phyloP scores from a whole-genome alignment of 2,888 invertebrate genomes.

The Malachius bipustulatus region DNA sequence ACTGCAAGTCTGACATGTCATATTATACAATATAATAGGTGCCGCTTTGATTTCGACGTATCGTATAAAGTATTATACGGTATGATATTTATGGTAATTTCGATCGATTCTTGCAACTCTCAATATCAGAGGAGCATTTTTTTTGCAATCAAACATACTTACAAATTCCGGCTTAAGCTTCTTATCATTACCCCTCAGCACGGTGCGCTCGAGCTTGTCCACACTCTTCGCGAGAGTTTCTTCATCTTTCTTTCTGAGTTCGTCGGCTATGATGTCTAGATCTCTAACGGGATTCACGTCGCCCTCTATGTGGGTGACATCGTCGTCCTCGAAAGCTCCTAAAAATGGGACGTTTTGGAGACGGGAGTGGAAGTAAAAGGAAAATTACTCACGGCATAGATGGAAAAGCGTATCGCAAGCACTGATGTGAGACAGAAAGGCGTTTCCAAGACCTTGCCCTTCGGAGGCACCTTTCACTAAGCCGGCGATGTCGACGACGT shows the following conservation, averaged over 20 bases:
- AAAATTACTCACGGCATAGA: slow-evolving; percentile 72
- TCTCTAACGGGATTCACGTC: slow-evolving; percentile 96
- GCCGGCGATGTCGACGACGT: slow-evolving; percentile 97
- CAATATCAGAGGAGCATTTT: no score
- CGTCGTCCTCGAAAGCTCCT: slow-evolving; percentile 96
- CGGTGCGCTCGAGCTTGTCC: slow-evolving; percentile 77
- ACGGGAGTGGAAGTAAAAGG: not conserved
- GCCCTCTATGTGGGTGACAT: slow-evolving; percentile 96
- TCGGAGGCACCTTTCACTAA: slow-evolving; percentile 96
- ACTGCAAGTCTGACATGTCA: no score
- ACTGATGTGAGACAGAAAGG: slow-evolving; percentile 95
- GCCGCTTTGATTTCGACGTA: no score
- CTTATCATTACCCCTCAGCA: slow-evolving; percentile 80
- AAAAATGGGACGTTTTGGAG: slow-evolving; percentile 8
- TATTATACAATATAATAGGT: no score
- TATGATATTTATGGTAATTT: no score
- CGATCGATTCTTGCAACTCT: no score
- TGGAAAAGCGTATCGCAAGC: slow-evolving; percentile 98
- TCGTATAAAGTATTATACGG: no score
- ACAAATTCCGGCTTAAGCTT: slow-evolving; percentile 92
- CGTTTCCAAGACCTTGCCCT: slow-evolving; percentile 96
- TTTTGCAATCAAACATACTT: slow-evolving; percentile 42
- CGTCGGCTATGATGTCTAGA: slow-evolving; percentile 91
- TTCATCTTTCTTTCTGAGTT: slow-evolving; percentile 87
- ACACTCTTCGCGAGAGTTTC: slow-evolving; percentile 72